phyloP scores from a whole-genome alignment of 1,140 invertebrate species.

The Drosophila parvula region DNA sequence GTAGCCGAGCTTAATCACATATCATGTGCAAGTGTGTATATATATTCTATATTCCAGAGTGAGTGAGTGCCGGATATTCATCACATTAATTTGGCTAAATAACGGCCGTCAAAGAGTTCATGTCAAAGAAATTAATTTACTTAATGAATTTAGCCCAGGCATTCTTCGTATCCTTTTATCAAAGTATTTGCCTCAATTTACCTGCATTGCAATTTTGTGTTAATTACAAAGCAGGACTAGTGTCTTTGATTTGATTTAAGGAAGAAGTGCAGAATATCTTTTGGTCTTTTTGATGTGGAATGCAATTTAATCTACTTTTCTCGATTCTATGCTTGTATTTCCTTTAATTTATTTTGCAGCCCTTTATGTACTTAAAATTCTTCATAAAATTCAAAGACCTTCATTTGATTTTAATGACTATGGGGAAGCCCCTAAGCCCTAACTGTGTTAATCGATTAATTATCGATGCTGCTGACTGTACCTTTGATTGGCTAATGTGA shows the following conservation, averaged over 20 bases:
- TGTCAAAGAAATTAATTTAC: conserved; percentile 24
- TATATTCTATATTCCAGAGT: too few species aligned
- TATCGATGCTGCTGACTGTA: conserved; percentile 5
- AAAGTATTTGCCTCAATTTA: background rate
- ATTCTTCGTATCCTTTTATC: background rate
- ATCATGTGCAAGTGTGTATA: background rate
- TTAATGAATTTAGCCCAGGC: conserved; percentile 15
- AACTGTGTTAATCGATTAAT: conserved; percentile 21
- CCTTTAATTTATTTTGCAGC: too few species aligned
- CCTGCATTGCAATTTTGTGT: conserved; percentile 1
- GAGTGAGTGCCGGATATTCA: conserved; percentile 1
- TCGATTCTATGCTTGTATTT: too few species aligned
- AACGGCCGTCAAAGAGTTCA: conserved; percentile 8
- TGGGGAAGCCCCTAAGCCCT: background rate
- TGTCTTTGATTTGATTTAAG: background rate
- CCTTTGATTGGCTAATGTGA: background rate
- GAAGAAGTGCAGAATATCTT: background rate
- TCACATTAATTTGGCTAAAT: conserved; percentile 26
- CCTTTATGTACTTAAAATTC: background rate
- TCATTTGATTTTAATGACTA: background rate
- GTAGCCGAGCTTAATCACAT: conserved; percentile 26
- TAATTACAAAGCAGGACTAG: background rate
- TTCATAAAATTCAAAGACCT: too few species aligned
- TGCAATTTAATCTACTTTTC: background rate
- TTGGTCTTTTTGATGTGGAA: background rate